phyloP scores from a whole-genome alignment of 2,888 invertebrate genomes.

The Liopterus haemorrhoidalis region DNA sequence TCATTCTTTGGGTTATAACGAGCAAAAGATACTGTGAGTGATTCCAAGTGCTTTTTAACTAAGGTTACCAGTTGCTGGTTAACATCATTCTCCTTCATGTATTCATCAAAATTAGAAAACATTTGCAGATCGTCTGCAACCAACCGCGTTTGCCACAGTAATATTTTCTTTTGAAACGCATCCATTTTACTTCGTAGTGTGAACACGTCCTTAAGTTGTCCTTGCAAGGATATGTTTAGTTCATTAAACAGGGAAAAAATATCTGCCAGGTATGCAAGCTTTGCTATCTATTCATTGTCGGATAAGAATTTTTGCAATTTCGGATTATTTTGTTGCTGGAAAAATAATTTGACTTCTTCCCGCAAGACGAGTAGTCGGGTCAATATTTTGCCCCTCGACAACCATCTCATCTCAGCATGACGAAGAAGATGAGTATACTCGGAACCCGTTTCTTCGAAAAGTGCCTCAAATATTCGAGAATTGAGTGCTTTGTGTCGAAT shows the following conservation, averaged over 20 bases:
- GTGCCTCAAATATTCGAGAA: constrained; percentile 19
- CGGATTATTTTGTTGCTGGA: constrained; percentile 17
- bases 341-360: constrained; percentile 20
- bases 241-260: constrained; percentile 20
- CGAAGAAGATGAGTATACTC: constrained; percentile 22
- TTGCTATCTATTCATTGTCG: constrained; percentile 17
- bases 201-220: constrained; percentile 18
- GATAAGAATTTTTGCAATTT: constrained; percentile 19
- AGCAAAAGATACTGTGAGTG: constrained; percentile 13
- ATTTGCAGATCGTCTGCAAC: constrained; percentile 15
- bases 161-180: constrained; percentile 17
- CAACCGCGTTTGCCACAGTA: constrained; percentile 15
- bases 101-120: constrained; percentile 18
- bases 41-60: constrained; percentile 4
- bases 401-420: constrained; percentile 26
- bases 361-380: constrained; percentile 18
- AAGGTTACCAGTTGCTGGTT: constrained; percentile 8
- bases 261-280: constrained; percentile 18
- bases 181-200: constrained; percentile 22
- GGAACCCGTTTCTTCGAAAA: constrained; percentile 22
- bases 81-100: constrained; percentile 9
- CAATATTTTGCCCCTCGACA: constrained; percentile 24
- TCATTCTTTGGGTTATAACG: constrained; percentile 21
- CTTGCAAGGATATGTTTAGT: constrained; percentile 17
- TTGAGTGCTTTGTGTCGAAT: constrained; percentile 18